Base-by-base conservation (phyloP, 2,113 vertebrate species). In the Elgaria multicarinata region DNA sequence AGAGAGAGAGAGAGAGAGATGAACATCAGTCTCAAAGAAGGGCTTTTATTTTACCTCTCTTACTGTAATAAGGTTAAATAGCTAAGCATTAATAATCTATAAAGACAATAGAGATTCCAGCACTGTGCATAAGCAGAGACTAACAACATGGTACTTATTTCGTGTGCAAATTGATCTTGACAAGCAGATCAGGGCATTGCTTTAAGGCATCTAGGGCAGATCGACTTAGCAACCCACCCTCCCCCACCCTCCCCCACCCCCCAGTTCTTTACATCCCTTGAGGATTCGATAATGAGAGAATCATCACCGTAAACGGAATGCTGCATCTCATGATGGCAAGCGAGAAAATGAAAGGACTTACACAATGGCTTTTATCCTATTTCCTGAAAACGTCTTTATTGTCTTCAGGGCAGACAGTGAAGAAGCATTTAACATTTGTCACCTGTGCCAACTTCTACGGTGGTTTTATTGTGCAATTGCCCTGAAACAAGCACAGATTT, bases 121-220 rank as follows among this genome's bases (percentile, higher is more conserved):
- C 89, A 90, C 81, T 93, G 90, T 87, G 85, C 94, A 86, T 28
- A 89, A 93, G 91, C 86, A 44, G 39, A 84, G 39, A 89, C 75
- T 39, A 91, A 92, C 91, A 90, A 91, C 93, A 88, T 83, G 90
- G 89, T 89, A 71, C 20, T n/a, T 78, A 88, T 92, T 94, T 91
- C 95, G 85, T 95, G 94, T 90, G 93, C 90, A 96, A 93, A 95
- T 95, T 92, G 77, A 66, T 96, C 94, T 83, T 91, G 92, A 96
- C 94, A 95, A 85, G 87, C 84, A 81, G 91, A 95, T 80, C 93
- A 87, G 44, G 89, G 86, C 85, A 81, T 18, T 0, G 93, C 91
- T 96, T 67, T 83, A 91, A 93, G 94, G 91, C 91, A 94, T 89
- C 92, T 89, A 89, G 86, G 93, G 91, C 0, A 0, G 87, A 91